These are phyloP conservation scores for Semotilus atromaculatus DNA, from an alignment of 2,797 vertebrate genomes.

Conservation along the genomic window DNA sequence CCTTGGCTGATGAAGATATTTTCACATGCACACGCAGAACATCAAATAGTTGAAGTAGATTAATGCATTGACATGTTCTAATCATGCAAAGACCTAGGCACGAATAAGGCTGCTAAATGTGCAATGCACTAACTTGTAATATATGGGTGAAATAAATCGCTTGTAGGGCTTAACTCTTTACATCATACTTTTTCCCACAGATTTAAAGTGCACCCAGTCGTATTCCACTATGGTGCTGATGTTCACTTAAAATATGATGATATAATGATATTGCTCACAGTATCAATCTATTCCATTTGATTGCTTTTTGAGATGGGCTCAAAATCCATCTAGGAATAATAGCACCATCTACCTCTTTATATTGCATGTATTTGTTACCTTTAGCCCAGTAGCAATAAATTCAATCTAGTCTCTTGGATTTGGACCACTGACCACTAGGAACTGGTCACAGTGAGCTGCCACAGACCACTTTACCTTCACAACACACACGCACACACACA, in stretches of 20 bases:
- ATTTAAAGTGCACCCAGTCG: constrained; percentile 65
- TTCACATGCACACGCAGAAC: constrained; percentile 50
- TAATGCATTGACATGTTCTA: neutral
- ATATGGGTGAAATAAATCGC: constrained; percentile 17
- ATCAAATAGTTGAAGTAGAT: constrained; percentile 13
- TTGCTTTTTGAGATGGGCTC: constrained; percentile 75
- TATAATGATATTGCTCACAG: constrained; percentile 74
- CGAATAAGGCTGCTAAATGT: constrained; percentile 1
- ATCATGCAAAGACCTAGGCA: neutral
- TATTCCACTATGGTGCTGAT: constrained; percentile 65
- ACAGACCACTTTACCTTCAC: constrained; percentile 78
- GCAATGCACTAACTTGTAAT: constrained; percentile 10
- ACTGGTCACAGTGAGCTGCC: constrained; percentile 80
- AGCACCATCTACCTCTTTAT: constrained; percentile 74
- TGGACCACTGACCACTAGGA: constrained; percentile 80
- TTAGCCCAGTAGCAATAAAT: constrained; percentile 83
- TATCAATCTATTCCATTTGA: constrained; percentile 82
- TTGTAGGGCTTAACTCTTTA: constrained; percentile 13
- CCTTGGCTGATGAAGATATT: constrained; percentile 78
- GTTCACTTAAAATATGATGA: constrained; percentile 73
- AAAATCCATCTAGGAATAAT: constrained; percentile 79
- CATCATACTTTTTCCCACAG: constrained; percentile 24
- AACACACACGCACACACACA: constrained; percentile 70
- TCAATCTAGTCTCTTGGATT: constrained; percentile 80
- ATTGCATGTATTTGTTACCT: constrained; percentile 83